These are phyloP conservation scores for Brachypalpus laphriformis DNA, from an alignment of 2,888 invertebrate species.

Conservation along the genomic window DNA sequence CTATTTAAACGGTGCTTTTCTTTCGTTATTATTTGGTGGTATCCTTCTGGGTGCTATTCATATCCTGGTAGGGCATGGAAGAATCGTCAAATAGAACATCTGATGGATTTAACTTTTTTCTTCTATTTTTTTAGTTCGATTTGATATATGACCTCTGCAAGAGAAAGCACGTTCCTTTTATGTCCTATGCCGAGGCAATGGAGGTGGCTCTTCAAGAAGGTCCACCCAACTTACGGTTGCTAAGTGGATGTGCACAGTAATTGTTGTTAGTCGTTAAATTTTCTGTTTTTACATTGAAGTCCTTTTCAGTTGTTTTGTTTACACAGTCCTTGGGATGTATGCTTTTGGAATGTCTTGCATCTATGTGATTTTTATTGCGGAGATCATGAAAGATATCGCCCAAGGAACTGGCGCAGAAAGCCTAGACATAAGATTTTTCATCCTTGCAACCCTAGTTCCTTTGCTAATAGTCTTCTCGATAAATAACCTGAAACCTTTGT, in stretches of 20 bases:
- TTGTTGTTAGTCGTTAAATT: constrained; percentile 35
- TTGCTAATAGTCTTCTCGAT: constrained; percentile 89
- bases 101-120: neutral
- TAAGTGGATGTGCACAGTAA: constrained; percentile 84
- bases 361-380: constrained; percentile 95
- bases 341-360: constrained; percentile 98
- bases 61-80: constrained; percentile 84
- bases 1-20: constrained; percentile 89
- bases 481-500: constrained; percentile 90
- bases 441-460: constrained; percentile 85
- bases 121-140: constrained; percentile 68
- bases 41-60: constrained; percentile 95
- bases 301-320: constrained; percentile 86
- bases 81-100: no score
- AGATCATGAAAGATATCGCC: constrained; percentile 89
- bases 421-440: constrained; percentile 83
- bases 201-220: constrained; percentile 89
- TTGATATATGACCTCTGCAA: constrained; percentile 82
- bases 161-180: constrained; percentile 86
- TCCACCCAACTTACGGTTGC: constrained; percentile 85
- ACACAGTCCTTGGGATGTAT: constrained; percentile 91
- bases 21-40: constrained; percentile 90
- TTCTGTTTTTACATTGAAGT: constrained; percentile 61
- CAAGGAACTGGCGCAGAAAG: constrained; percentile 83
- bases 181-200: constrained; percentile 93